A percentile compares a stretch with the other conserved stretches of the same genome.
Conservation (phyloP, 23 tunicate species). For the Ascidia mentula region DNA sequence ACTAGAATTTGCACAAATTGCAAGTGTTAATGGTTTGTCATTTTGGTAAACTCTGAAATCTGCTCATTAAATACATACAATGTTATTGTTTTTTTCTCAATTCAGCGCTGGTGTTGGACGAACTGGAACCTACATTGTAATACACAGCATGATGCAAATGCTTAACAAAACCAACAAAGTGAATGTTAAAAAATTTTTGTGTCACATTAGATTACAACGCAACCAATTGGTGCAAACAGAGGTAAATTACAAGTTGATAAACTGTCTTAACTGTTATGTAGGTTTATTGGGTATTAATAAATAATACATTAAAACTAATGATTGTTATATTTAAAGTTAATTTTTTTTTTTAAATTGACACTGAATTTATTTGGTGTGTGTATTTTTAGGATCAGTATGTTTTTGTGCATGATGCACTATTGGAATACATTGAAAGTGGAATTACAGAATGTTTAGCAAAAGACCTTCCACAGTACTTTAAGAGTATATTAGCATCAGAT, state of each 20-base stretch:
- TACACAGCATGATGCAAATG: conserved; percentile 93
- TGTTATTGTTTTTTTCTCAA: no score
- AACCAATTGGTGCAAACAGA: conserved; percentile 92
- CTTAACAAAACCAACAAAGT: conserved; percentile 59
- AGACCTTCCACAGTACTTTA: conserved; percentile 43
- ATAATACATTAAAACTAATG: not conserved
- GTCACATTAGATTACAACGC: conserved; percentile 61
- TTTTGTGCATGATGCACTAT: conserved; percentile 81
- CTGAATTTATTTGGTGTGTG: not conserved
- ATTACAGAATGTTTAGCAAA: conserved; percentile 52
- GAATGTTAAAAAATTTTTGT: conserved; percentile 58
- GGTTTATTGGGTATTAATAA: no score
- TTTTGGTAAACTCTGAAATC: no score
- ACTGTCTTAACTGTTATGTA: no score
- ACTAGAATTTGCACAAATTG: no score
- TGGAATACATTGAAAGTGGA: conserved; percentile 68
- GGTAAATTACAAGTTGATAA: no score
- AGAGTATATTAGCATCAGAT: conserved; percentile 13
- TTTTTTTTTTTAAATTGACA: not conserved
- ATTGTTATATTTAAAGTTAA: not conserved
- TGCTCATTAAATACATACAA: no score
- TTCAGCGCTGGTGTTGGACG: conserved; percentile 93
- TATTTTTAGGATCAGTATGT: conserved; percentile 77
- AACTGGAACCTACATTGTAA: conserved; percentile 81
- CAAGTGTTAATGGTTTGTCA: no score